Percentiles rank a stretch among this genome's conserved stretches.
phyloP scores from a whole-genome alignment of 2,888 invertebrate genomes.

The Lysandra bellargus region DNA sequence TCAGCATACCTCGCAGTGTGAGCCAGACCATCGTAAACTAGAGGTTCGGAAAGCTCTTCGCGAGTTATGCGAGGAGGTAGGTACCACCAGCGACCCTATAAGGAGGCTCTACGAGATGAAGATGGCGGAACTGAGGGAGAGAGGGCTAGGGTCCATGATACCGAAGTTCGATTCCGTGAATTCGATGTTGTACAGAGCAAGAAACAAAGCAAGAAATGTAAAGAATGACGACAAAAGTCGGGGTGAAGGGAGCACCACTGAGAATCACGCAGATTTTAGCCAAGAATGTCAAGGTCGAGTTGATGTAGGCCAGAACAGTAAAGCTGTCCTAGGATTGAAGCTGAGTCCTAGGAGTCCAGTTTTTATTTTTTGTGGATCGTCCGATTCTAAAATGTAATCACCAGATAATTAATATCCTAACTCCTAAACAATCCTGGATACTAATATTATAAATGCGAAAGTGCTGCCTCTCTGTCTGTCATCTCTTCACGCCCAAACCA shows the following conservation, averaged over 20 bases:
- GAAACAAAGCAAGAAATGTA: neutral
- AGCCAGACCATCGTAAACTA: neutral
- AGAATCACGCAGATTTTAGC: neutral
- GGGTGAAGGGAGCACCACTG: neutral
- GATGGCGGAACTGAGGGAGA: neutral
- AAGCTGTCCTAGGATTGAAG: neutral
- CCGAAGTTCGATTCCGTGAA: neutral
- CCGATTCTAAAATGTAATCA: neutral
- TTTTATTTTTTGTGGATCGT: neutral
- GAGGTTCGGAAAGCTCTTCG: neutral
- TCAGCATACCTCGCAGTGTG: neutral
- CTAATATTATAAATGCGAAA: too few species aligned
- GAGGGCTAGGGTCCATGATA: neutral
- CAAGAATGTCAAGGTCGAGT: neutral
- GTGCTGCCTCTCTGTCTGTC: too few species aligned
- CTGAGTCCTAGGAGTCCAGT: neutral
- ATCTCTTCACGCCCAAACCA: too few species aligned
- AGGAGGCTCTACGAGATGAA: neutral
- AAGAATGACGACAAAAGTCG: neutral
- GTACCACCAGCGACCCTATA: neutral
- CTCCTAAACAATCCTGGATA: too few species aligned
- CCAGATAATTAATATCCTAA: neutral
- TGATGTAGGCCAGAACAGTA: neutral
- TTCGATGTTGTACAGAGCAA: neutral
- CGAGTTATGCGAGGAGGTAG: neutral